Conservation (phyloP, 2,797 vertebrate genomes). For the Harpagifer antarcticus region DNA sequence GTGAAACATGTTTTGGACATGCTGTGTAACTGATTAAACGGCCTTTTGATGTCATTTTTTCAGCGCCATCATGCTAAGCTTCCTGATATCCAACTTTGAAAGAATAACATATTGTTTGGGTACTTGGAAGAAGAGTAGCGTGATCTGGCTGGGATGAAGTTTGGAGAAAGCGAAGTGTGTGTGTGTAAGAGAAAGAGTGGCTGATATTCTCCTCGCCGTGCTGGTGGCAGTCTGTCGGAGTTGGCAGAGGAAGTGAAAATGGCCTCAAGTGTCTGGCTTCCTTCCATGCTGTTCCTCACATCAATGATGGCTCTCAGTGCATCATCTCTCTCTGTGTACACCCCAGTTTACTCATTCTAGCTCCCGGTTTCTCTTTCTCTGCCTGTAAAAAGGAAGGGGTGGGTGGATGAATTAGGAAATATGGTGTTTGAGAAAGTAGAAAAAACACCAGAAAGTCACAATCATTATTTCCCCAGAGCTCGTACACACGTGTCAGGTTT, state of each 20-base stretch:
- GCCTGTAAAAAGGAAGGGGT: conserved; percentile 12
- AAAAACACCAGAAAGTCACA: background rate
- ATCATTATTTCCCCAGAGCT: conserved; percentile 8
- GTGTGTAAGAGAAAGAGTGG: conserved; percentile 48
- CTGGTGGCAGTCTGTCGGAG: conserved; percentile 79
- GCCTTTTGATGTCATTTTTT: conserved; percentile 73
- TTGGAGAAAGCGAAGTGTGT: conserved; percentile 66
- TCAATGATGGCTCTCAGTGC: conserved; percentile 75
- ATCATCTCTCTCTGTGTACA: conserved; percentile 65
- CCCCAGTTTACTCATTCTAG: conserved; percentile 50
- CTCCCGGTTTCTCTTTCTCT: conserved; percentile 45
- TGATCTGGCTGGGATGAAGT: conserved; percentile 70
- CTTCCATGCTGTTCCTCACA: conserved; percentile 75
- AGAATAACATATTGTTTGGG: conserved; percentile 81
- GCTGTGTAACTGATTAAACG: conserved; percentile 62
- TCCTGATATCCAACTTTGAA: conserved; percentile 72
- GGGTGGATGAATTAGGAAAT: conserved; percentile 26
- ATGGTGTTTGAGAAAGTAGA: background rate
- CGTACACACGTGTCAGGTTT: background rate
- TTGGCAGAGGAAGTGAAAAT: conserved; percentile 81
- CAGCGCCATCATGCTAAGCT: conserved; percentile 73
- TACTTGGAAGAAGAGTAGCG: conserved; percentile 68
- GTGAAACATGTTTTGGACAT: conserved; percentile 69
- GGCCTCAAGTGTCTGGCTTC: conserved; percentile 81
- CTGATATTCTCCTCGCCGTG: conserved; percentile 73